Percentiles rank a stretch among this genome's conserved stretches.
Conservation (phyloP, 2,113 vertebrate species). For the Cynoglossus semilaevis region DNA sequence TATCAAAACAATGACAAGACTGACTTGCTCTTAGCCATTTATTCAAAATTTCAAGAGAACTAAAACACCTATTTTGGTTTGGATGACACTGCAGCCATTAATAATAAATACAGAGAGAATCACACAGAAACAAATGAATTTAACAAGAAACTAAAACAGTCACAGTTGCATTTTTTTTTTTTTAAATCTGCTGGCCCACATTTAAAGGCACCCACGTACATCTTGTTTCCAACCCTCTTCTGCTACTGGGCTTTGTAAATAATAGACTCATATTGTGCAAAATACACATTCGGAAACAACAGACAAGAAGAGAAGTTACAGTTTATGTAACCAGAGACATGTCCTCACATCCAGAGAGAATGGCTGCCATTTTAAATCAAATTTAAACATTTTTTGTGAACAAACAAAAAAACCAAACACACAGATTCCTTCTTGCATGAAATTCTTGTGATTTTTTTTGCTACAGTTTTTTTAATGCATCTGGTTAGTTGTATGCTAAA, state of each 20-base stretch:
- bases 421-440: no score
- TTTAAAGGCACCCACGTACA: constrained; percentile 58
- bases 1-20: background rate
- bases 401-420: constrained; percentile 1
- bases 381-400: constrained; percentile 19
- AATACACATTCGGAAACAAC: constrained; percentile 36
- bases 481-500: no score
- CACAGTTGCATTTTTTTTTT: constrained; percentile 45
- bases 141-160: constrained; percentile 38
- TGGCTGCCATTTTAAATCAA: constrained; percentile 2
- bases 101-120: constrained; percentile 67
- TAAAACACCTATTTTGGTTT: constrained; percentile 42
- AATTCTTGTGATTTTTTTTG: no score
- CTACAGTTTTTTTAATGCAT: no score
- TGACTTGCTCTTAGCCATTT: constrained; percentile 52
- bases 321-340: constrained; percentile 11
- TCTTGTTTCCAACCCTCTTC: constrained; percentile 24
- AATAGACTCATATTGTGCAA: constrained; percentile 41
- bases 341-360: constrained; percentile 45
- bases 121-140: constrained; percentile 49
- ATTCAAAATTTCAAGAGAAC: constrained; percentile 55
- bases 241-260: constrained; percentile 10
- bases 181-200: constrained; percentile 26
- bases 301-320: constrained; percentile 2
- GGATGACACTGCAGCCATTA: constrained; percentile 28